phyloP scores from a whole-genome alignment of 23 tunicate genomes.

The Diplosoma virens region DNA sequence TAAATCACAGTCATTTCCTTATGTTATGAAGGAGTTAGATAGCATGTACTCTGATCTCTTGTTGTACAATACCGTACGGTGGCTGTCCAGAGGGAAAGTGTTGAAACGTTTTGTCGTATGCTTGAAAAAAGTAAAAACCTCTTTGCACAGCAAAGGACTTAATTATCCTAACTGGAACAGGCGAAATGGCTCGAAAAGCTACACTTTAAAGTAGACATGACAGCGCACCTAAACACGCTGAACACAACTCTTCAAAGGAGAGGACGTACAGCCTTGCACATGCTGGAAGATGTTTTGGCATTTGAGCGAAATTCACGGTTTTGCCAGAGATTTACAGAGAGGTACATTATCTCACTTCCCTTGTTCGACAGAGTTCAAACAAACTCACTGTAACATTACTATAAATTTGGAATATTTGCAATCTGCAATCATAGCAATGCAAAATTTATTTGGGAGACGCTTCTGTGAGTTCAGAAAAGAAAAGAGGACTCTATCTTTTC shows the following conservation, averaged over 20 bases:
- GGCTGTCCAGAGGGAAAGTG: too few species aligned
- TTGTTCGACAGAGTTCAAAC: slow-evolving; percentile 28
- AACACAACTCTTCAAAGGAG: slow-evolving; percentile 25
- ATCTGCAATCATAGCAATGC: slow-evolving; percentile 28
- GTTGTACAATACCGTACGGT: too few species aligned
- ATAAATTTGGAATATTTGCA: slow-evolving; percentile 31
- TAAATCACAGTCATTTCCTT: too few species aligned
- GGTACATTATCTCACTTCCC: slow-evolving; percentile 34
- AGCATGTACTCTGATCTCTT: too few species aligned
- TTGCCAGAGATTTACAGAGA: slow-evolving; percentile 44
- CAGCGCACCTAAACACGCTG: slow-evolving; percentile 39
- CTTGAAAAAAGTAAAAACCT: too few species aligned
- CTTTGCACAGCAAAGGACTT: slow-evolving; percentile 31
- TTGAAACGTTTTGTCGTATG: too few species aligned
- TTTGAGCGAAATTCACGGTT: slow-evolving; percentile 31
- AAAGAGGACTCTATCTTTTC: slow-evolving; percentile 35
- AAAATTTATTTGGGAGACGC: slow-evolving; percentile 23
- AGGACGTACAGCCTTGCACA: slow-evolving; percentile 35
- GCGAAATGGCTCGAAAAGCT: slow-evolving; percentile 32
- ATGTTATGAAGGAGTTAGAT: too few species aligned
- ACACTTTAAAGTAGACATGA: slow-evolving; percentile 30
- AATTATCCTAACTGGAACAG: slow-evolving; percentile 41
- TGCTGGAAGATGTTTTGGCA: slow-evolving; percentile 34
- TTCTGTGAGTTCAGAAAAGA: slow-evolving; percentile 37
- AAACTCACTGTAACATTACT: slow-evolving; percentile 27